Base-by-base conservation (phyloP, 1,140 invertebrate species). In the Ceratosolen solmsi region DNA sequence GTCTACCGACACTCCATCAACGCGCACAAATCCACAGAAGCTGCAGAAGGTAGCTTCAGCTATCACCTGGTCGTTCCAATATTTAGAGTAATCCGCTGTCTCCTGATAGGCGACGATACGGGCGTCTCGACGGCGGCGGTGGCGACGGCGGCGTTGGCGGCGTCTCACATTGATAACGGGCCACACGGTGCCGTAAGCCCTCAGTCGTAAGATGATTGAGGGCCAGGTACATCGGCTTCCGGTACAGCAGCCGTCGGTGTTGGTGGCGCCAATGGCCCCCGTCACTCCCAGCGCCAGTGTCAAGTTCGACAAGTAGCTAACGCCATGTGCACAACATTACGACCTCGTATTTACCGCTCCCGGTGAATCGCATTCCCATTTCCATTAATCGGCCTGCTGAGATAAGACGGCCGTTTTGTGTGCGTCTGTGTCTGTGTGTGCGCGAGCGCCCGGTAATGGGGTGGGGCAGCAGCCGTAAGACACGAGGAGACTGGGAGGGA, bases 171-270 rank as follows among this genome's bases (percentile, higher is more conserved):
- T 82, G 80, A 82, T 82, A 82, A 82, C 80, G 38, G 81, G 79
- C 74, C 77, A 73, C 84, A 60, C 85, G 73, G 73, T 41, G 84
- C 82, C 83, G 78, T 70, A 73, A 79, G 74, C 74, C 78, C 81
- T 86, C 87, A 88, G 87, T 89, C 84, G 86, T 84, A 88, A 88
- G 84, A 89, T 89, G 88, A 87, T 88, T 85, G 88, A 90, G 87
- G 84, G 84, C 82, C 88, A 89, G 85, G 85, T 84, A 83, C 83
- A 85, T 82, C 86, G 85, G 85, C 85, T 85, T 86, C 82, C 83
- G 84, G 82, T 82, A 84, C 87, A 85, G 81, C 83, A 84, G 60
- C 84, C 27, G 17, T 33, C 79, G 49, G 25, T 79, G 84, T 15
- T 36, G 54, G 46, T 54, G 38, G 54, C 79, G 60, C 79, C 84